A percentile compares a stretch with the other conserved stretches of the same genome.
These are phyloP conservation scores for Dolichallabes microphthalmus DNA, from an alignment of 2,113 vertebrate genomes.

Conservation along the genomic window DNA sequence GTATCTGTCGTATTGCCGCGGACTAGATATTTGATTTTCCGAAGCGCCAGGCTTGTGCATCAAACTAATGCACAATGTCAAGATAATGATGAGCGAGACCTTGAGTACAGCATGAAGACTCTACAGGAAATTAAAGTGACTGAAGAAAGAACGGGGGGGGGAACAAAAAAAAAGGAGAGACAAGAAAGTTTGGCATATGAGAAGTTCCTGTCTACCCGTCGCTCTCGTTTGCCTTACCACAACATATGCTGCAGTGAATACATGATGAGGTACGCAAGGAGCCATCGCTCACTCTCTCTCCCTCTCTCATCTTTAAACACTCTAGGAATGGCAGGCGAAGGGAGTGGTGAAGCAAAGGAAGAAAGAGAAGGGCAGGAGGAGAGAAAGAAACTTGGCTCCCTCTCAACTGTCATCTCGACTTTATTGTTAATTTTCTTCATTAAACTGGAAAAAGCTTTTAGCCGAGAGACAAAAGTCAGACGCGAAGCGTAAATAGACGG, in stretches of 20 bases:
- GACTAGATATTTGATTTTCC: background rate
- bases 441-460: slow-evolving; percentile 12
- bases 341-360: background rate
- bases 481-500: no score
- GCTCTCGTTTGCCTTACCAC: background rate
- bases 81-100: slow-evolving; percentile 25
- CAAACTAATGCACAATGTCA: slow-evolving; percentile 5
- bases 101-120: slow-evolving; percentile 10
- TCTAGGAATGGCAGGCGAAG: background rate
- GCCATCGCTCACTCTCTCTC: background rate
- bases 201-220: slow-evolving; percentile 1
- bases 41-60: background rate
- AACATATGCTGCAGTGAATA: slow-evolving; percentile 8
- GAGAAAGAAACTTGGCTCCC: background rate
- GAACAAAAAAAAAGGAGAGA: background rate
- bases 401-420: background rate
- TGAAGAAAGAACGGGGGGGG: background rate
- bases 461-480: background rate
- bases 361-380: slow-evolving; percentile 2
- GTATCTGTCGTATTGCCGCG: background rate
- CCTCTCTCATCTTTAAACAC: background rate
- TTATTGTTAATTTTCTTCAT: slow-evolving; percentile 2
- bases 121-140: slow-evolving; percentile 30
- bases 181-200: background rate
- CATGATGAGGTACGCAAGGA: background rate